Evolutionary conservation across 1,140 invertebrate species (phyloP), one percentile per base, ranked within the genome.

Genomic region (Zaprionus vittiger): DNA sequence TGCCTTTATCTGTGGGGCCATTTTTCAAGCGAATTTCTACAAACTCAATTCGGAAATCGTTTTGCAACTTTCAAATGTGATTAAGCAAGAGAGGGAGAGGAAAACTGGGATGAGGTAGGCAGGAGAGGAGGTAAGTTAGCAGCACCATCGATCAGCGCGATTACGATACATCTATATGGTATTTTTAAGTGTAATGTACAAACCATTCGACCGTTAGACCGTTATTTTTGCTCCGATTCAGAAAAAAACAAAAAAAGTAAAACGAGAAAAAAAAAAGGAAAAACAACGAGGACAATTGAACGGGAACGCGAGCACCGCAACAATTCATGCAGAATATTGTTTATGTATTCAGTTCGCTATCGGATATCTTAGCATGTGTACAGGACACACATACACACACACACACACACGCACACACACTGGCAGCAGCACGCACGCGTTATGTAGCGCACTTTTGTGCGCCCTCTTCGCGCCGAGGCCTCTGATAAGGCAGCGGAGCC

Each of bases 291-390:
- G 41, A 34, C 68, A 67, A 59, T 65, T 65, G 71, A 64, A 22
- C 37, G 38, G 28, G 28, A 38, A 65, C 24, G 54, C 44, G 69
- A 68, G 72, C 67, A 68, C 68, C 68, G 81, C 77, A 83, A 80
- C 81, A 83, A 83, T 83, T 83, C 73, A 80, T 83, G 77, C 63
- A 65, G 64, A 83, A 83, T 80, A 83, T 83, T 83, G 77, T 83
- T 79, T 83, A 83, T 83, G 77, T 75, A 79, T 82, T 79, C 80
- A 70, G 75, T 67, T 80, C 64, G 72, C 71, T 83, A 83, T 83
- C 81, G 77, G 63, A 76, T 75, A 83, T 83, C 72, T 72, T 24
- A 73, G 28, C 57, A 63, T 52, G 28, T 47, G 47, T 62, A 37
- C 66, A 47, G 14, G 41, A 11, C 60, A 73, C 56, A 37, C 63